Percentiles rank a stretch among this genome's conserved stretches.
Conservation (phyloP, 2,797 vertebrate genomes). For the Sebastes glaucus region DNA sequence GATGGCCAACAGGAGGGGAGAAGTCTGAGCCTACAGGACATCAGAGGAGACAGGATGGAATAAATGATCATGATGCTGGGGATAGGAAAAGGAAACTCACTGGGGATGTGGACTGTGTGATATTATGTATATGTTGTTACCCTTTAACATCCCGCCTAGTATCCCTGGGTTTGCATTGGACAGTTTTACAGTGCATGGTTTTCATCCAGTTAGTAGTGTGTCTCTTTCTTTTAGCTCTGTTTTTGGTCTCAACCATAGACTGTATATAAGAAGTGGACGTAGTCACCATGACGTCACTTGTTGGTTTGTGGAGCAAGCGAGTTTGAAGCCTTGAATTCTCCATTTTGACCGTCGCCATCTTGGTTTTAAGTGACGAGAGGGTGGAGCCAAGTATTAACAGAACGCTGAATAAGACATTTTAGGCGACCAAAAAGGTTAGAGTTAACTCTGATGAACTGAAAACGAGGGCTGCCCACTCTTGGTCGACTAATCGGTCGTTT, state of each 20-base stretch:
- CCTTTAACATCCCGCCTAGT: background rate
- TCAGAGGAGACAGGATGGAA: slow-evolving; percentile 76
- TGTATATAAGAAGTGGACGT: background rate
- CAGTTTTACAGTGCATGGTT: background rate
- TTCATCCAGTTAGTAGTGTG: too few species aligned
- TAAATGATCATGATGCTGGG: background rate
- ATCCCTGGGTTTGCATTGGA: background rate
- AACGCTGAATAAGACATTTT: background rate
- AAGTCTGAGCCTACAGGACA: slow-evolving; percentile 90
- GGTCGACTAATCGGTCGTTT: too few species aligned
- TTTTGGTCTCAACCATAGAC: too few species aligned
- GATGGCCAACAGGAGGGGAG: slow-evolving; percentile 89
- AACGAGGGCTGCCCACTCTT: background rate
- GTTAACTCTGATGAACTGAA: background rate
- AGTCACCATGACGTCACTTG: background rate
- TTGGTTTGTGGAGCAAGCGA: background rate
- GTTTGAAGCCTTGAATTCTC: background rate
- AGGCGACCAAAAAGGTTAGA: background rate
- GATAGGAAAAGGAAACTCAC: too few species aligned
- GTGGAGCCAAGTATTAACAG: background rate
- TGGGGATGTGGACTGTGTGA: too few species aligned
- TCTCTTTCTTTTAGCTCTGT: background rate
- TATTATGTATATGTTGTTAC: background rate
- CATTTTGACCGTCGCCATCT: background rate
- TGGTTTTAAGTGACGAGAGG: background rate